Percentiles rank a stretch among this genome's conserved stretches.
These are phyloP conservation scores for Sebastes hubbsi DNA, from an alignment of 2,797 vertebrate species.

Conservation along the genomic window DNA sequence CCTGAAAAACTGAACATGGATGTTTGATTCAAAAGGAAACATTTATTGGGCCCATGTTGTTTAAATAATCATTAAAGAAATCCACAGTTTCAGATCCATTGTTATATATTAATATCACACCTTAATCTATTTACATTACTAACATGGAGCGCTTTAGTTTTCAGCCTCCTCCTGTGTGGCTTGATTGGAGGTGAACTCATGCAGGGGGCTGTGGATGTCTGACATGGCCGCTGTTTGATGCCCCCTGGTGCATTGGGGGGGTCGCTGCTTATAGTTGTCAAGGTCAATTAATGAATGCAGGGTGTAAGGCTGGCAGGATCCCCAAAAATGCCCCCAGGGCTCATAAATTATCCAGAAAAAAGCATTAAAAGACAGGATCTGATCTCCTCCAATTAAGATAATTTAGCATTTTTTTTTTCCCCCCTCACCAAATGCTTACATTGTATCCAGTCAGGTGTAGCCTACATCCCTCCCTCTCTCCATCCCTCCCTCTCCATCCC, in stretches of 20 bases:
- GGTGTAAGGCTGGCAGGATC: slow-evolving; percentile 66
- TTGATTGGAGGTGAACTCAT: slow-evolving; percentile 43
- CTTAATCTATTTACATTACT: not conserved
- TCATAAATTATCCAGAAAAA: slow-evolving; percentile 78
- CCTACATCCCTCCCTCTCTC: slow-evolving; percentile 52
- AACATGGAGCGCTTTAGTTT: not conserved
- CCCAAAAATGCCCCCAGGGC: slow-evolving; percentile 62
- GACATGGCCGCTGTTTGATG: slow-evolving; percentile 74
- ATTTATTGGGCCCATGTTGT: not conserved
- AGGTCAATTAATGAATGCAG: slow-evolving; percentile 84
- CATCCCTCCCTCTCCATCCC: not conserved
- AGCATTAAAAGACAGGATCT: slow-evolving; percentile 71
- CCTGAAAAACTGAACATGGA: not conserved
- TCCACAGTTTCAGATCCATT: not conserved
- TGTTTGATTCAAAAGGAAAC: not conserved
- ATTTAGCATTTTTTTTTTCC: slow-evolving; percentile 46
- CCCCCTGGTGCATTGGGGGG: slow-evolving; percentile 71
- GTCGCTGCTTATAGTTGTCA: slow-evolving; percentile 82
- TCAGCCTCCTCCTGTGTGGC: slow-evolving; percentile 19
- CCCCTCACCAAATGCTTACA: slow-evolving; percentile 47
- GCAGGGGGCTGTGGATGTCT: slow-evolving; percentile 58
- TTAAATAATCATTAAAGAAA: not conserved
- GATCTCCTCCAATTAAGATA: slow-evolving; percentile 77
- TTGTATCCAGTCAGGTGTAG: slow-evolving; percentile 70
- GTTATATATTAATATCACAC: not conserved